Percentiles rank a stretch among this genome's conserved stretches.
These are phyloP conservation scores for Pachymerium ferrugineum DNA, from an alignment of 2,888 invertebrate genomes.

Conservation along the genomic window DNA sequence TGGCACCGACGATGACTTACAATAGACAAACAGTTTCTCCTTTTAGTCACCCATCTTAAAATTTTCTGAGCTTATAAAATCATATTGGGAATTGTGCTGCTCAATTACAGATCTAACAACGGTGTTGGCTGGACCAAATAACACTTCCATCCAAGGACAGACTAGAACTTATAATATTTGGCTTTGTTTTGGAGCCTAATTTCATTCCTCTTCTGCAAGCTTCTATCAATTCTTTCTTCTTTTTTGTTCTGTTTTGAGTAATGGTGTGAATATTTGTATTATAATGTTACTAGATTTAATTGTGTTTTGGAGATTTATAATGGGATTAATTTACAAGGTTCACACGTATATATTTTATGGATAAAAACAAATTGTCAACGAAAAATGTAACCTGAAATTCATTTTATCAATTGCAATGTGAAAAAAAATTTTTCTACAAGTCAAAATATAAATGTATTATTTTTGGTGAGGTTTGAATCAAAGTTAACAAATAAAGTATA, in stretches of 20 bases:
- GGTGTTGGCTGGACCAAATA: conserved; percentile 8
- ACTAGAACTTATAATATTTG: neutral
- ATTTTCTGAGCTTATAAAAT: neutral
- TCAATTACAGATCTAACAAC: neutral
- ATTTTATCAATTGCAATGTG: too few relatives aligned
- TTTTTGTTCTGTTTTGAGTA: neutral
- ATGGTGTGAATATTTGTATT: neutral
- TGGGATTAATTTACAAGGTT: too few relatives aligned
- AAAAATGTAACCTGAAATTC: too few relatives aligned
- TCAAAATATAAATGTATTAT: too few relatives aligned
- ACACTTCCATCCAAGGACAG: conserved; percentile 9
- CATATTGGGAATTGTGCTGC: neutral
- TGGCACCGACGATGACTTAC: neutral
- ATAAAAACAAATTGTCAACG: too few relatives aligned
- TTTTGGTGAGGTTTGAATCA: too few relatives aligned
- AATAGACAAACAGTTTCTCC: neutral
- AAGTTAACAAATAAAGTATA: too few relatives aligned
- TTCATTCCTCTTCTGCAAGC: neutral
- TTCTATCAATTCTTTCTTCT: neutral
- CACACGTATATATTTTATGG: too few relatives aligned
- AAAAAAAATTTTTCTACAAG: too few relatives aligned
- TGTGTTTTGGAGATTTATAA: too few relatives aligned
- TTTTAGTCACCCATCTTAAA: neutral
- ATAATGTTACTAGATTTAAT: too few relatives aligned
- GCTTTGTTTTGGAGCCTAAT: neutral